phyloP scores from a whole-genome alignment of 1,140 invertebrate genomes.

The Camponotus vicinus region DNA sequence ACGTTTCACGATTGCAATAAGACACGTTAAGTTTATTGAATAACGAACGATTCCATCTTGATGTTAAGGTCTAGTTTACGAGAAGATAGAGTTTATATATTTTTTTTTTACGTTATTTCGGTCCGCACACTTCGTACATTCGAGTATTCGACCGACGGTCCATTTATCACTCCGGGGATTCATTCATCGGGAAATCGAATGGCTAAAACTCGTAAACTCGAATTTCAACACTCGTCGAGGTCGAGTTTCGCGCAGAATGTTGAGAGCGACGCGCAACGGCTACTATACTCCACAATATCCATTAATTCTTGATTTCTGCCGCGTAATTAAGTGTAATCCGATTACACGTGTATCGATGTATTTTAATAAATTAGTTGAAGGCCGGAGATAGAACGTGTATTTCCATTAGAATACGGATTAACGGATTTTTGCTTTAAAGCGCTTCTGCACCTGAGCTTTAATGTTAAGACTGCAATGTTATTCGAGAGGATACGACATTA shows the following conservation, averaged over 20 bases:
- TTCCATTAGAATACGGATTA: neutral
- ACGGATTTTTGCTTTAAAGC: constrained; percentile 13
- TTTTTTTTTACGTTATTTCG: constrained; percentile 14
- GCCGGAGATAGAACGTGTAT: neutral
- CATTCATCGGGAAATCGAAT: constrained; percentile 26
- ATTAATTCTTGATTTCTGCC: constrained; percentile 61
- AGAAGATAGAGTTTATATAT: constrained; percentile 12
- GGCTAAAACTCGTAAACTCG: constrained; percentile 45
- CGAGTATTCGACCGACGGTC: neutral
- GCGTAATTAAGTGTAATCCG: constrained; percentile 59
- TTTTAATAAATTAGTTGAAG: constrained; percentile 46
- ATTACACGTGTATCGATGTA: constrained; percentile 50
- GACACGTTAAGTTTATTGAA: neutral
- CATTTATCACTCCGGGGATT: constrained; percentile 18
- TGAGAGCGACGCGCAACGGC: neutral
- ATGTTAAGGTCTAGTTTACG: neutral
- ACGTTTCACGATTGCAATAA: constrained; percentile 23
- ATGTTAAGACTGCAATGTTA: neutral
- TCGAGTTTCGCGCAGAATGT: constrained; percentile 37
- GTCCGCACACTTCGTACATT: neutral
- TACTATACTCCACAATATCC: neutral
- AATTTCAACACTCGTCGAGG: constrained; percentile 56
- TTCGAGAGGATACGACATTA: neutral
- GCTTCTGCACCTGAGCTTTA: neutral
- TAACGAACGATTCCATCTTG: neutral